Percentiles rank a stretch among this genome's conserved stretches.
Conservation (phyloP, 2,797 vertebrate genomes). For the Phalanger gymnotis region DNA sequence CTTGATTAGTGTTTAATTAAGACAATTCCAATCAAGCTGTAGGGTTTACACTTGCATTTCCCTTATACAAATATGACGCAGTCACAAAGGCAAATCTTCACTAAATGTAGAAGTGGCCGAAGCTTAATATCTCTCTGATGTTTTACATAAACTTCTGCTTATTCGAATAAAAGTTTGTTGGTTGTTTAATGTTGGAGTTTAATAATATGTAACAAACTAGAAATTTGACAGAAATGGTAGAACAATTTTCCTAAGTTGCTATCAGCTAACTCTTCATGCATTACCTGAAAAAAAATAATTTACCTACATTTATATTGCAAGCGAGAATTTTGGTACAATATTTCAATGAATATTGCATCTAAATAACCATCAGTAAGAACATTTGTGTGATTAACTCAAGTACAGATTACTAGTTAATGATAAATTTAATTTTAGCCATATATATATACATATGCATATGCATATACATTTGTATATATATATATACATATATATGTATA, state of each 20-base stretch:
- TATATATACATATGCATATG: too few species aligned
- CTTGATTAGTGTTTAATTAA: constrained; percentile 78
- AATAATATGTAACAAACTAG: constrained; percentile 45
- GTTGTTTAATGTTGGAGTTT: constrained; percentile 56
- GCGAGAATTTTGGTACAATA: constrained; percentile 35
- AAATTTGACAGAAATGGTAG: neutral
- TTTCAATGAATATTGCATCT: constrained; percentile 55
- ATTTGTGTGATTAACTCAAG: constrained; percentile 51
- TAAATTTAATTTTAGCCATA: constrained; percentile 45
- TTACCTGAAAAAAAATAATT: constrained; percentile 50
- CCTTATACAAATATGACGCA: constrained; percentile 75
- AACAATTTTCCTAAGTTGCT: constrained; percentile 3
- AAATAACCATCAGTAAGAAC: constrained; percentile 29
- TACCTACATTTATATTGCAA: constrained; percentile 52
- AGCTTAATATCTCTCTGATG: constrained; percentile 57
- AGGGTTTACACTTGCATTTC: constrained; percentile 71
- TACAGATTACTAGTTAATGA: constrained; percentile 37
- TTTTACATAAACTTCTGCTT: constrained; percentile 72
- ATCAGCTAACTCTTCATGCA: constrained; percentile 50
- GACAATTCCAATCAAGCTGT: constrained; percentile 72
- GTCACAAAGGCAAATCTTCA: constrained; percentile 65
- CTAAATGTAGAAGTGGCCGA: constrained; percentile 46
- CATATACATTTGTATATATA: too few species aligned
- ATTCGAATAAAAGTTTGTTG: constrained; percentile 59
- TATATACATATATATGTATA: too few species aligned